Percentiles rank a stretch among this genome's conserved stretches.
phyloP scores from a whole-genome alignment of 1,140 invertebrate genomes.

The Chymomyza costata region DNA sequence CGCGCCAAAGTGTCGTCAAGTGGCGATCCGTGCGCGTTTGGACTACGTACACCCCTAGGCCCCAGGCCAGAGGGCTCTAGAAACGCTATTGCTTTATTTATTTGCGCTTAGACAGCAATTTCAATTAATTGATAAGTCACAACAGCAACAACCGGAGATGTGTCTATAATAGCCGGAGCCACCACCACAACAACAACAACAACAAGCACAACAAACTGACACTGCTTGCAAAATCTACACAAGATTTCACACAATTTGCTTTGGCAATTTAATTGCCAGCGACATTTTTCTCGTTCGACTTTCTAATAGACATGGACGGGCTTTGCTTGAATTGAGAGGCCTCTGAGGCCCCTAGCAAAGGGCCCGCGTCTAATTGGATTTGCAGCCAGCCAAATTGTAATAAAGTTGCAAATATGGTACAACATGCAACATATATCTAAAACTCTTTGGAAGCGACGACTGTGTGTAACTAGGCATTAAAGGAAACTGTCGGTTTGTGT shows the following conservation, averaged over 20 bases:
- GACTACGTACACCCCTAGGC: slow-evolving; percentile 3
- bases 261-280: slow-evolving; percentile 56
- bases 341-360: no score
- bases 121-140: slow-evolving; percentile 70
- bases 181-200: neutral
- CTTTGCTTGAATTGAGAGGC: no score
- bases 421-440: no score
- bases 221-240: slow-evolving; percentile 6
- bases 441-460: no score
- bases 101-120: slow-evolving; percentile 67
- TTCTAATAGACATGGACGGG: no score
- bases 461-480: no score
- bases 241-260: slow-evolving; percentile 61
- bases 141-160: slow-evolving; percentile 9
- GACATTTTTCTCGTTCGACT: slow-evolving; percentile 48
- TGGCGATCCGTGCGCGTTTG: slow-evolving; percentile 8
- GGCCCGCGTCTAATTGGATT: no score
- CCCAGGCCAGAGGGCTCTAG: slow-evolving; percentile 1
- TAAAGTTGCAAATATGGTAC: no score
- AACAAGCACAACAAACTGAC: neutral
- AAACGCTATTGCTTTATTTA: slow-evolving; percentile 48
- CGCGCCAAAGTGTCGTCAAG: slow-evolving; percentile 41
- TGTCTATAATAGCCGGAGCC: neutral
- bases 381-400: no score
- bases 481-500: no score